Evolutionary conservation across 1,140 invertebrate species (phyloP).

Genomic region (Steinernema khuongi): DNA sequence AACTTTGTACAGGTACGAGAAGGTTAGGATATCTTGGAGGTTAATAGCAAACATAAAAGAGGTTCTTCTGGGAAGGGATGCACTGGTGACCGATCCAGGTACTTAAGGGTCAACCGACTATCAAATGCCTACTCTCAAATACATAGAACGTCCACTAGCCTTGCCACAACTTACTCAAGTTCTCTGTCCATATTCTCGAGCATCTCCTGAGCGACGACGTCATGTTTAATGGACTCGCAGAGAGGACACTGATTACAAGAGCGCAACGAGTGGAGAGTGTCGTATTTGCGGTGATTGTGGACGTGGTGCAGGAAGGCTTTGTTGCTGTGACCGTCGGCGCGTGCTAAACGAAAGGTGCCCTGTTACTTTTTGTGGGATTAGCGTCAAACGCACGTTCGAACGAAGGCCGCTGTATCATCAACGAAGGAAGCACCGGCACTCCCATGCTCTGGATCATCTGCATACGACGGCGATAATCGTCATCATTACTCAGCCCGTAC

Average conservation of each 20-base stretch:
- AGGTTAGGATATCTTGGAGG: too few relatives aligned
- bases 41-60: too few relatives aligned
- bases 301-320: constrained; percentile 9
- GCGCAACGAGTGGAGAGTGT: neutral
- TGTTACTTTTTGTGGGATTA: neutral
- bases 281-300: constrained; percentile 7
- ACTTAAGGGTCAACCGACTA: too few relatives aligned
- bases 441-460: constrained; percentile 12
- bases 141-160: too few relatives aligned
- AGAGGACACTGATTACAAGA: neutral
- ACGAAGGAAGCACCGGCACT: neutral
- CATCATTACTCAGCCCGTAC: neutral
- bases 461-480: constrained; percentile 1
- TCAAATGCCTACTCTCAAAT: too few relatives aligned
- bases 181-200: neutral
- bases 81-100: too few relatives aligned
- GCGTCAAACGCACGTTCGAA: neutral
- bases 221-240: neutral
- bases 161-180: neutral
- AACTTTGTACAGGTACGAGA: too few relatives aligned
- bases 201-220: neutral
- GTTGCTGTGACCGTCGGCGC: neutral
- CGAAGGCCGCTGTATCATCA: neutral
- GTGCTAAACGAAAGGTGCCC: neutral
- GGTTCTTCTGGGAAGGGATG: too few relatives aligned